Percentiles rank a stretch among this genome's conserved stretches.
Evolutionary conservation across 2,113 vertebrate species (phyloP).

Genomic region (Tenrec ecaudatus): DNA sequence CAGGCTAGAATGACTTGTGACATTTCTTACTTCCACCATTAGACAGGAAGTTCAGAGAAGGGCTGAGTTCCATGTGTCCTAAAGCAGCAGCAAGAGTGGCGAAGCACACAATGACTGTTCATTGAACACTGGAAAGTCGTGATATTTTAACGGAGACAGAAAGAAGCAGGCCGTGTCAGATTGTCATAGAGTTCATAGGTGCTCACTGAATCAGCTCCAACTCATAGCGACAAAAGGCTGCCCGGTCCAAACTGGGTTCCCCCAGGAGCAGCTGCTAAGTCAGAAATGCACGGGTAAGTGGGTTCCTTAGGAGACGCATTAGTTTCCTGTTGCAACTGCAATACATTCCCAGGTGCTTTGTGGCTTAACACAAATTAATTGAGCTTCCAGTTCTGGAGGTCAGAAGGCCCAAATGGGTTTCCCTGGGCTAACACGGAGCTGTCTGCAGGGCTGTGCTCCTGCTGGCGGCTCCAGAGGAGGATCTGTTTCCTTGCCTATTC

Average conservation of each 20-base stretch:
- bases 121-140: not conserved
- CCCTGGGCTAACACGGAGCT: not conserved
- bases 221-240: not conserved
- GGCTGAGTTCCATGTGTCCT: not conserved
- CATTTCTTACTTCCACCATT: not conserved
- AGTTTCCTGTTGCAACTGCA: not conserved
- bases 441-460: not conserved
- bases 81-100: not conserved
- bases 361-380: not conserved
- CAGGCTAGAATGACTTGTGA: not conserved
- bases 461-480: not conserved
- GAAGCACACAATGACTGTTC: not conserved
- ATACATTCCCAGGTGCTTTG: slow-evolving; percentile 7
- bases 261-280: too few relatives aligned
- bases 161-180: not conserved
- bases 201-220: not conserved
- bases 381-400: not conserved
- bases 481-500: too few relatives aligned
- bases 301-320: not conserved
- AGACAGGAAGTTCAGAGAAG: not conserved
- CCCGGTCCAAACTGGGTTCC: too few relatives aligned
- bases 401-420: not conserved
- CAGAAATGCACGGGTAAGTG: not conserved
- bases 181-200: not conserved
- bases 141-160: slow-evolving; percentile 33